A percentile compares a stretch with the other conserved stretches of the same genome.
phyloP scores from a whole-genome alignment of 1,140 invertebrate species.

The Drosophila bipectinata region DNA sequence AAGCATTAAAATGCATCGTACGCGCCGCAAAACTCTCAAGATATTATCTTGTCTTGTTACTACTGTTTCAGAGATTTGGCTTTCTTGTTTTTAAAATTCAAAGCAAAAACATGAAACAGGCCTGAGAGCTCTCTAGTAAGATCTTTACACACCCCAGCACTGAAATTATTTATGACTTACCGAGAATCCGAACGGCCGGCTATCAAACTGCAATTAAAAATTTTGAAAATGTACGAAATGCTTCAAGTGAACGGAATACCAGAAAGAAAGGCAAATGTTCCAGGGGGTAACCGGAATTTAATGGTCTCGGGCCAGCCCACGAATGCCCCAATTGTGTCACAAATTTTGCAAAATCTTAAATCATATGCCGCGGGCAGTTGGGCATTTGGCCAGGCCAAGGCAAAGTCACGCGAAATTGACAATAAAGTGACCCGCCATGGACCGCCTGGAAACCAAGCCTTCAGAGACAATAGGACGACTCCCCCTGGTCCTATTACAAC shows the following conservation, averaged over 20 bases:
- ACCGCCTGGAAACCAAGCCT: constrained; percentile 26
- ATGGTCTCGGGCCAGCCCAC: constrained; percentile 28
- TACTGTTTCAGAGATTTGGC: constrained; percentile 33
- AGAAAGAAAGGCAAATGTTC: constrained; percentile 6
- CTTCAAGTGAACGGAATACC: not conserved
- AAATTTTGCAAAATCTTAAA: constrained; percentile 48
- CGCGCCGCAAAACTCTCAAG: constrained; percentile 52
- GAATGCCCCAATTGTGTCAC: constrained; percentile 60
- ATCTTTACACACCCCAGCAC: constrained; percentile 17
- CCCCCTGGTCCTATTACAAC: constrained; percentile 17
- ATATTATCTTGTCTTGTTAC: constrained; percentile 31
- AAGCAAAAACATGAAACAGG: constrained; percentile 44
- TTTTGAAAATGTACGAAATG: constrained; percentile 1
- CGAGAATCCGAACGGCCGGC: constrained; percentile 44
- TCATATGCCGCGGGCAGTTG: constrained; percentile 30
- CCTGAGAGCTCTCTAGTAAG: not conserved
- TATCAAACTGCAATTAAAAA: constrained; percentile 62
- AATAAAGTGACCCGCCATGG: constrained; percentile 36
- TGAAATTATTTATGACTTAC: constrained; percentile 36
- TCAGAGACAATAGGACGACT: constrained; percentile 1
- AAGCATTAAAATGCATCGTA: constrained; percentile 71
- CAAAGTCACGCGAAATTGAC: constrained; percentile 47
- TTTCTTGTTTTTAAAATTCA: constrained; percentile 28
- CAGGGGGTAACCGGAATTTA: not conserved
- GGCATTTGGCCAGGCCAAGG: constrained; percentile 5